A percentile compares a stretch with the other conserved stretches of the same genome.
These are phyloP conservation scores for Lordiphosa collinella DNA, from an alignment of 1,140 invertebrate species.

Conservation along the genomic window DNA sequence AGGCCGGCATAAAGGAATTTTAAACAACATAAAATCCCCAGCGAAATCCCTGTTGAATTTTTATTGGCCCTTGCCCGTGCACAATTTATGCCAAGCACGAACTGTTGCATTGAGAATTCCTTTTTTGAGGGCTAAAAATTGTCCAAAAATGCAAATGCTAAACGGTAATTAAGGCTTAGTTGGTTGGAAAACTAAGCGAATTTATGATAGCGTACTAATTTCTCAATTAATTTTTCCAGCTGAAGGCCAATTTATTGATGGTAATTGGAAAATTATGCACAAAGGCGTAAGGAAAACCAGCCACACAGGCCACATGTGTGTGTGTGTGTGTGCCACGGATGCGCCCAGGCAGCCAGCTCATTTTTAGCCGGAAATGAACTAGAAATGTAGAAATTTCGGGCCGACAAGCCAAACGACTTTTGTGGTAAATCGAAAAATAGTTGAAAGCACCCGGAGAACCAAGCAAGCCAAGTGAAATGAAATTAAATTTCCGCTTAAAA, in stretches of 20 bases:
- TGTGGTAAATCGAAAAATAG: constrained; percentile 67
- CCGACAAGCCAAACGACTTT: constrained; percentile 49
- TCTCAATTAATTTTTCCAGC: constrained; percentile 60
- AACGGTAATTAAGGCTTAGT: constrained; percentile 61
- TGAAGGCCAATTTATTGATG: constrained; percentile 49
- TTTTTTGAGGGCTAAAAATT: constrained; percentile 39
- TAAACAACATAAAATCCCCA: no score
- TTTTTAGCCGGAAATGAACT: constrained; percentile 74
- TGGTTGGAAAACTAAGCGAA: constrained; percentile 35
- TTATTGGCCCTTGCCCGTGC: constrained; percentile 59
- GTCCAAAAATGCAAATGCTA: constrained; percentile 47
- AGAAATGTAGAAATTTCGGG: constrained; percentile 59
- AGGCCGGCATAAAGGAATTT: no score
- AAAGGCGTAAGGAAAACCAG: constrained; percentile 41
- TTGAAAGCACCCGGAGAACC: constrained; percentile 25
- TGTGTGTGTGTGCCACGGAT: no score
- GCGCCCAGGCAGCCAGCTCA: constrained; percentile 52
- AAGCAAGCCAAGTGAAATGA: constrained; percentile 42
- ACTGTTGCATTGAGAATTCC: constrained; percentile 23
- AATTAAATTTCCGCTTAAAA: constrained; percentile 73
- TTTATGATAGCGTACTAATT: constrained; percentile 51
- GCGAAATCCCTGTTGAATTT: no score
- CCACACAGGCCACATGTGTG: constrained; percentile 32
- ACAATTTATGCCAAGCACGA: constrained; percentile 60
- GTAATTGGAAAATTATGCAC: constrained; percentile 73